A percentile compares a stretch with the other conserved stretches of the same genome.
These are phyloP conservation scores for Lycaon pictus DNA, from an alignment of 2,113 vertebrate species.

Conservation along the genomic window DNA sequence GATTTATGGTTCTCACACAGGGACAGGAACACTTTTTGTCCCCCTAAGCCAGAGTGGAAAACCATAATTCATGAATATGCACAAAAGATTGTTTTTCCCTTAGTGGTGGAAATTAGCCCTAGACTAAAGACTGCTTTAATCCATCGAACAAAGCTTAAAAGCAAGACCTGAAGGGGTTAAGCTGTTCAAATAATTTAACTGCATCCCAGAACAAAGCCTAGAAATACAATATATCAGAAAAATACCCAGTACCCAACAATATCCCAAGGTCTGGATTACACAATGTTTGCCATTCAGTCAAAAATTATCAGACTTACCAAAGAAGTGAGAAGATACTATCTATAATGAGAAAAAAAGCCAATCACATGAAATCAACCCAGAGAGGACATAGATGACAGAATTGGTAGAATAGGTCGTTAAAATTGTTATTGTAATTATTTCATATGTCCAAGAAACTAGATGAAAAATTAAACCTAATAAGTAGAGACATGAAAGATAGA, in stretches of 20 bases:
- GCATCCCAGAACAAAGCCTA: background rate
- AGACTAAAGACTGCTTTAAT: background rate
- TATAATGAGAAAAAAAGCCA: background rate
- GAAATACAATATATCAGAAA: slow-evolving; percentile 7
- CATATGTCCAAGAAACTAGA: background rate
- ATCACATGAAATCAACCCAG: background rate
- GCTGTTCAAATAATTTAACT: background rate
- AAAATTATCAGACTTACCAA: background rate
- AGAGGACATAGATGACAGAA: background rate
- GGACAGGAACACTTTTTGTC: background rate
- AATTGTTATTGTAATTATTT: background rate
- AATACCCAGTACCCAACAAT: background rate
- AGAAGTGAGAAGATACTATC: background rate
- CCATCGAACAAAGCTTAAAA: background rate
- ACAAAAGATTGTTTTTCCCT: background rate
- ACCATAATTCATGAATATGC: background rate
- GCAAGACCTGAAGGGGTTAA: background rate
- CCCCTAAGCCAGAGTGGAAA: background rate
- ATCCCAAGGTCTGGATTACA: background rate
- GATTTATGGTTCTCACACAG: background rate
- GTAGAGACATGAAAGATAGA: background rate
- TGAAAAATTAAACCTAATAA: background rate
- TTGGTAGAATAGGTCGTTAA: background rate
- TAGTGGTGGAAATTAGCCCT: background rate
- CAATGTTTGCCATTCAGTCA: background rate